Evolutionary conservation across 2,797 vertebrate species (phyloP), one percentile per base, ranked within the genome.

Genomic region (Limnodromus scolopaceus): DNA sequence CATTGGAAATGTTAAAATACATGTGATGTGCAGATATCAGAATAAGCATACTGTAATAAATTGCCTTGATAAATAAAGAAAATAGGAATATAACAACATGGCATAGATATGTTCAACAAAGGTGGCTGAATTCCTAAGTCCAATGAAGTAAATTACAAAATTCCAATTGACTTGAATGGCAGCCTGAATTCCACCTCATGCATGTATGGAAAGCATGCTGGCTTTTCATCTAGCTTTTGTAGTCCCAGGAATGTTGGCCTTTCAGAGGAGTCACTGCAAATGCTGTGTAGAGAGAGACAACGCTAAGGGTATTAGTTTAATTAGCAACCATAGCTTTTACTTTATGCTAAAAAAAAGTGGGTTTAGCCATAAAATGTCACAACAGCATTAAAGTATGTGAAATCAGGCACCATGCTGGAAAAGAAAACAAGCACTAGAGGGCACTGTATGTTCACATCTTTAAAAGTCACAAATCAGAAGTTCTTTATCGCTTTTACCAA

Each of bases 351-450:
- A 49, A 68, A 46, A 43, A 71, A 51, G 51, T 46, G 30, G 7
- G 0, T 65, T 84, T 79, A 92, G 48, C 38, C 4, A 0, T 9
- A 3, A 53, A 53, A 61, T 32, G 25, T 55, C n/a, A 10, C 17
- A 71, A 8, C 7, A 81, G 13, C 53, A 34, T 1, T 60, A 1
- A n/a, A 53, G 13, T 23, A 18, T 18, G 34, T 24, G 34, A 92
- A 55, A 13, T 9, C 16, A 7, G 41, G 38, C 64, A 23, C 36
- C 22, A 22, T 22, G 46, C 43, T 79, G 51, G 49, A 77, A 81
- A 61, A 45, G 28, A 71, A 17, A 79, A 71, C 3, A 49, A 87
- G 32, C 97, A 83, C 92, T 88, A 97, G 97, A 96, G 97, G 96
- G 94, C 95, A 34, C 66, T 48, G 11, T 34, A 19, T 16, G 48